Percentiles rank a stretch among this genome's conserved stretches.
phyloP scores from a whole-genome alignment of 2,113 vertebrate species.

The Probosciger aterrimus region DNA sequence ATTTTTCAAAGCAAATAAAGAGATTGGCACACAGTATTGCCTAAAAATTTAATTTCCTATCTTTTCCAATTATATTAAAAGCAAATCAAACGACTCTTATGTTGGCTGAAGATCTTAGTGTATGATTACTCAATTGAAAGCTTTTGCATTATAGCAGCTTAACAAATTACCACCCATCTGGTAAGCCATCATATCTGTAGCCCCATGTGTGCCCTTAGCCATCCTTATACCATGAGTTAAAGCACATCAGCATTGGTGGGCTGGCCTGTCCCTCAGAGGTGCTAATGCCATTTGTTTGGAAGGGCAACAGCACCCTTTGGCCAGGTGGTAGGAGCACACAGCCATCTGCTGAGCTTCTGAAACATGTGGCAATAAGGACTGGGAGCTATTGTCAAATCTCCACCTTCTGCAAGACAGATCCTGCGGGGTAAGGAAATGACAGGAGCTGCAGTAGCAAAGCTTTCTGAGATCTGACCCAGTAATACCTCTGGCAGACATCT shows the following conservation, averaged over 20 bases:
- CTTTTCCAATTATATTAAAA: constrained; percentile 3
- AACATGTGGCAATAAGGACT: constrained; percentile 30
- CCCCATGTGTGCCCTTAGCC: constrained; percentile 30
- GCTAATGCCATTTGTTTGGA: constrained; percentile 46
- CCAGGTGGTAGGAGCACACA: constrained; percentile 23
- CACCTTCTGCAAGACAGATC: constrained; percentile 30
- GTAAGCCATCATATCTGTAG: background rate
- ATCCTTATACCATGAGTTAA: background rate
- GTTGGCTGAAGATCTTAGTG: constrained; percentile 34
- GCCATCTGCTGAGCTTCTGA: constrained; percentile 52
- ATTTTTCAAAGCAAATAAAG: constrained; percentile 13
- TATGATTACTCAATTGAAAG: constrained; percentile 32
- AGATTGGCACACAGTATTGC: background rate
- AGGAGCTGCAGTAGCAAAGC: background rate
- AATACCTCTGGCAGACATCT: background rate
- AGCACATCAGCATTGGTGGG: constrained; percentile 21
- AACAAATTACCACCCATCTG: constrained; percentile 63
- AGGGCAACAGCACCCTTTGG: constrained; percentile 2
- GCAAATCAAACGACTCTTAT: background rate
- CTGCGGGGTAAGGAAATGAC: constrained; percentile 5
- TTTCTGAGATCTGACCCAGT: background rate
- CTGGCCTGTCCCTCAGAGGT: constrained; percentile 40
- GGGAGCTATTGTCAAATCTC: constrained; percentile 18
- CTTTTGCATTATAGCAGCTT: constrained; percentile 37
- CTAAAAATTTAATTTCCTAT: constrained; percentile 17